Evolutionary conservation across 2,113 vertebrate genomes (phyloP).

Genomic region (Mobula birostris): DNA sequence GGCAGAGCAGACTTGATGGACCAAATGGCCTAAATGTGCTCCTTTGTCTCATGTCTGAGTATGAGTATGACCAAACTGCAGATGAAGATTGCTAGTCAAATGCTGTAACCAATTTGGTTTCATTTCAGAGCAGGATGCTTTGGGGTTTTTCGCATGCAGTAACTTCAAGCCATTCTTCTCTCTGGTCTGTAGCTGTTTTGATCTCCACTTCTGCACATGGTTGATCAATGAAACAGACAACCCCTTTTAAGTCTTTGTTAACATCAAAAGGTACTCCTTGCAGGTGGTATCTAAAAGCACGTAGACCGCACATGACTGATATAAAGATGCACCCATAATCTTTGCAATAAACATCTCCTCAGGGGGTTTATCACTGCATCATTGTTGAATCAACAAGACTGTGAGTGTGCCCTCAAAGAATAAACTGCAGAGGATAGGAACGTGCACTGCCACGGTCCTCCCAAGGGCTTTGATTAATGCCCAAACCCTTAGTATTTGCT

Average conservation of each 20-base stretch:
- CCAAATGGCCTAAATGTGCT: background rate
- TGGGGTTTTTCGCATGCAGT: background rate
- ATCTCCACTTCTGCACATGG: background rate
- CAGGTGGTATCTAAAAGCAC: background rate
- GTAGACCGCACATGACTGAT: background rate
- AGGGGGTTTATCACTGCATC: background rate
- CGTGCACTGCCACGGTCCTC: too few relatives aligned
- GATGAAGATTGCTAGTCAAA: background rate
- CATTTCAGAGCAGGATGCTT: background rate
- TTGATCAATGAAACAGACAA: background rate
- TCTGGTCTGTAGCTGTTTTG: background rate
- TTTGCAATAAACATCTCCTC: too few relatives aligned
- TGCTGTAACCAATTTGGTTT: background rate
- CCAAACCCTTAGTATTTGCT: too few relatives aligned
- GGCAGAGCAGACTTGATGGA: too few relatives aligned
- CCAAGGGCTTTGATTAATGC: too few relatives aligned
- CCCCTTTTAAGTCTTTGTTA: background rate
- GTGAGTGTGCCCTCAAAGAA: background rate
- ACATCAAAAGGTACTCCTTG: background rate
- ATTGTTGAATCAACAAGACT: background rate
- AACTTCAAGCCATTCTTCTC: background rate
- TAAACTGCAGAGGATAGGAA: background rate
- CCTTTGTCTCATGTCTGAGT: background rate
- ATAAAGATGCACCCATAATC: background rate
- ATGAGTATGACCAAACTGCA: background rate